Conservation (phyloP, 2,797 vertebrate genomes). For the Takifugu ocellatus region DNA sequence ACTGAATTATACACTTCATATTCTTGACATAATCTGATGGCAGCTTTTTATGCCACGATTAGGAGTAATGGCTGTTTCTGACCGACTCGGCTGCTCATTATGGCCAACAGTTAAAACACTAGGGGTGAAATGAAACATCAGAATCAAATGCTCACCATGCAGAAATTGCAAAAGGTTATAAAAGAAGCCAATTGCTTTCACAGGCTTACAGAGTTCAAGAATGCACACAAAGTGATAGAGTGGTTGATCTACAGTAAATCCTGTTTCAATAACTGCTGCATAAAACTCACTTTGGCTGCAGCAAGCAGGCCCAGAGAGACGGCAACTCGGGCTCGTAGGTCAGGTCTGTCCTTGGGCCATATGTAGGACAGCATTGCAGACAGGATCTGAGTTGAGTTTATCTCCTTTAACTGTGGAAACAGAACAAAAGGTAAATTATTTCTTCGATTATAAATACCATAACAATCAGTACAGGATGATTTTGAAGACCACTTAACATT, state of each 20-base stretch:
- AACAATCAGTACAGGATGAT: not conserved
- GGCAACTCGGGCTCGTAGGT: slow-evolving; percentile 88
- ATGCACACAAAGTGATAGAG: not conserved
- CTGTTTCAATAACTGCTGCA: not conserved
- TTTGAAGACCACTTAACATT: not conserved
- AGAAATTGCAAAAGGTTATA: not conserved
- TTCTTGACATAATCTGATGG: no score
- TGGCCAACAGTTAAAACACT: not conserved
- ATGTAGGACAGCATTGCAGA: slow-evolving; percentile 91
- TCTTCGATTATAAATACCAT: not conserved
- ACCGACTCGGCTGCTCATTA: no score
- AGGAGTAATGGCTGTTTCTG: no score
- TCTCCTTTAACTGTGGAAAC: slow-evolving; percentile 84
- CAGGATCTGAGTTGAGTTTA: slow-evolving; percentile 85
- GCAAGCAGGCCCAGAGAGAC: slow-evolving; percentile 88
- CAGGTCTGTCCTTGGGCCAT: slow-evolving; percentile 93
- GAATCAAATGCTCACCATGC: no score
- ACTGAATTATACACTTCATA: no score
- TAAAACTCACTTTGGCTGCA: slow-evolving; percentile 84
- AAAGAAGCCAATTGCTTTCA: not conserved
- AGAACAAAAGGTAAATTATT: slow-evolving; percentile 19
- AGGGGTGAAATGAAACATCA: no score
- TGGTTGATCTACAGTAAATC: not conserved
- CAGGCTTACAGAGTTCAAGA: not conserved
- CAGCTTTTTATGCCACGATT: no score